Conservation (phyloP, 2,113 vertebrate genomes). For the Plectropomus leopardus region DNA sequence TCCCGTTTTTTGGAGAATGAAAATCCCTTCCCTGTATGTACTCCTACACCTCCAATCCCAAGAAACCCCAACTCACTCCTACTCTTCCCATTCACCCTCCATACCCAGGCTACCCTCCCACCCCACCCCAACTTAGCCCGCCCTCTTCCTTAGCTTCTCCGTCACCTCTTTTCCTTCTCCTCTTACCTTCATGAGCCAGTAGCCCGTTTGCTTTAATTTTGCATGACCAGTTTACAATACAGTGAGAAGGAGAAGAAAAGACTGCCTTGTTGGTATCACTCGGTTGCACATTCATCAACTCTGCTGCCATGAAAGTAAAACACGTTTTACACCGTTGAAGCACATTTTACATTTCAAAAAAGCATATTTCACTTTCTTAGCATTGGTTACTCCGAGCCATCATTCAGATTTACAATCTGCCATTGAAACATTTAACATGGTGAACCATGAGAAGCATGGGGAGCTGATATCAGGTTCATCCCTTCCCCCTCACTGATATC, state of each 20-base stretch:
- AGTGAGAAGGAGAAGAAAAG: conserved; percentile 73
- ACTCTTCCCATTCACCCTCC: conserved; percentile 51
- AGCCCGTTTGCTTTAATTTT: conserved; percentile 58
- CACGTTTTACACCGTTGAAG: neutral
- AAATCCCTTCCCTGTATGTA: conserved; percentile 73
- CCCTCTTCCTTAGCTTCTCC: conserved; percentile 26
- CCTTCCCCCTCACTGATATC: conserved; percentile 77
- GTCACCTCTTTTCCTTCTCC: conserved; percentile 42
- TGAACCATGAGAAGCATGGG: conserved; percentile 78
- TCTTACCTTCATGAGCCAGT: conserved; percentile 52
- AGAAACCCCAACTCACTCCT: conserved; percentile 57
- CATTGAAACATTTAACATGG: conserved; percentile 76
- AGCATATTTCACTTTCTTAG: conserved; percentile 33
- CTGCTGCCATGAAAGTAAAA: conserved; percentile 43
- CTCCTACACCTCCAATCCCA: conserved; percentile 59
- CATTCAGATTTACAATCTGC: conserved; percentile 55
- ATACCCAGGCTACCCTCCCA: conserved; percentile 43
- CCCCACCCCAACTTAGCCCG: conserved; percentile 34
- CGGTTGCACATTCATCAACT: conserved; percentile 46
- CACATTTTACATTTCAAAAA: conserved; percentile 42
- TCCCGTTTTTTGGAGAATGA: conserved; percentile 78
- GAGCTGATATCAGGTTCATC: conserved; percentile 75
- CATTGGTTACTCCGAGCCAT: conserved; percentile 48
- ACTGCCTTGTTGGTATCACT: conserved; percentile 53
- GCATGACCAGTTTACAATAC: conserved; percentile 67